Base-by-base conservation (phyloP, 1,140 invertebrate species). In the Drosophila littoralis region DNA sequence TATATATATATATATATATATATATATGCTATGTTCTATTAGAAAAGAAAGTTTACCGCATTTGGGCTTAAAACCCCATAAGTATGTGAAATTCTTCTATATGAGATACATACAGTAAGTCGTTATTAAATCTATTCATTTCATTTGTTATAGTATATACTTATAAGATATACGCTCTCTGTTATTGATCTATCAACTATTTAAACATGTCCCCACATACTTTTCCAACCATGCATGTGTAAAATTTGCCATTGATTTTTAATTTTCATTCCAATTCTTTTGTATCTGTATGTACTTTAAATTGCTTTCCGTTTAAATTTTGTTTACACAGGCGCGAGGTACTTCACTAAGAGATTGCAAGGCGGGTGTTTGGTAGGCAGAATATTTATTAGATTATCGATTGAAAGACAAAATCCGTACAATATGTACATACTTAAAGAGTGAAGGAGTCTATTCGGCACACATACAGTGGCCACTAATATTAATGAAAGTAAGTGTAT, bases 291-390 rank as follows among this genome's bases (percentile, higher is more conserved):
- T 68, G 64, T 73, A 74, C 50, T 74, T 69, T 61, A 69, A 60
- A 74, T 74, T 74, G 71, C 71, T 74, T 74, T 74, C 57, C 65
- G 71, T 74, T 74, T 55, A 28, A 50, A 60, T 55, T 68, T 69
- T n/a, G 17, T 36, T 71, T 51, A 70, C 38, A 63, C 38, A 66
- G 28, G 38, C 64, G 46, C 45, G 33, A 72, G 36, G 63, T 73
- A 54, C n/a, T 70, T 63, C 46, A 67, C 70, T 50, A 59, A 48
- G 64, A 59, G 42, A 38, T 67, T 68, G 55, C 55, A 68, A 68
- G 64, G 54, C 70, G 46, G 48, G 50, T 40, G 33, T 61, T 48
- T 32, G 38, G 4, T 40, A 42, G 55, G 36, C 36, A 28, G 55
- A 58, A 28, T 43, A 52, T 33, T 50, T 15, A 32, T 28, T 12